Conservation (phyloP, 2,113 vertebrate species). For the Meriones unguiculatus region DNA sequence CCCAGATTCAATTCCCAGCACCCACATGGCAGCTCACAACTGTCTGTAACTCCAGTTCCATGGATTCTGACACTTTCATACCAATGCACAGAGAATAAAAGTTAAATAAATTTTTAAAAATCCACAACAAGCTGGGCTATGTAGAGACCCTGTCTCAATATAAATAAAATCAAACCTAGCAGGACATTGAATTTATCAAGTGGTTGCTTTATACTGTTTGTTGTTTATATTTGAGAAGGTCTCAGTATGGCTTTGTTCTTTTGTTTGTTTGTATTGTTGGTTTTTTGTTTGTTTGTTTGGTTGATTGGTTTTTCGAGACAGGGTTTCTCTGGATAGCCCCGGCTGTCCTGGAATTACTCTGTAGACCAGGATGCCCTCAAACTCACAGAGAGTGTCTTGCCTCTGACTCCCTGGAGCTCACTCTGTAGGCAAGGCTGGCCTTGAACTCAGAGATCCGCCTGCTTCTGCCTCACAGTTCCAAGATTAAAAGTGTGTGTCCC, state of each 20-base stretch:
- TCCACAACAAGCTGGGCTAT: not conserved
- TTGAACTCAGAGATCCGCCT: not conserved
- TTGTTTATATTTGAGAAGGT: not conserved
- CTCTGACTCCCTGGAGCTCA: not conserved
- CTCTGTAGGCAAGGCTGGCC: not conserved
- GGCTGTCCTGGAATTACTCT: not conserved
- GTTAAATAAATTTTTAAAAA: not conserved
- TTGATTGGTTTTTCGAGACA: not conserved
- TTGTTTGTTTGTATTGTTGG: not conserved
- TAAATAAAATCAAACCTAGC: not conserved
- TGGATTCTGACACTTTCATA: no score
- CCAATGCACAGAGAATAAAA: no score
- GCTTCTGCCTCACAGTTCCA: not conserved
- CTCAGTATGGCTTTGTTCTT: not conserved
- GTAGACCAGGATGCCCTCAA: not conserved
- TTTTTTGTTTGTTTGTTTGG: not conserved
- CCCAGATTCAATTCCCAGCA: no score
- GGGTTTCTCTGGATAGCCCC: not conserved
- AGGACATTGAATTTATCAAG: not conserved
- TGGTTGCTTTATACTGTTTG: not conserved
- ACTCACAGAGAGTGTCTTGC: not conserved
- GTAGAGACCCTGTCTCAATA: not conserved
- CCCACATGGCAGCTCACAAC: no score
- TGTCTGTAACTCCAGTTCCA: no score
- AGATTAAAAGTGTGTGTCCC: not conserved